A percentile compares a stretch with the other conserved stretches of the same genome.
phyloP scores from a whole-genome alignment of 2,113 vertebrate species.

The Narcine bancroftii region DNA sequence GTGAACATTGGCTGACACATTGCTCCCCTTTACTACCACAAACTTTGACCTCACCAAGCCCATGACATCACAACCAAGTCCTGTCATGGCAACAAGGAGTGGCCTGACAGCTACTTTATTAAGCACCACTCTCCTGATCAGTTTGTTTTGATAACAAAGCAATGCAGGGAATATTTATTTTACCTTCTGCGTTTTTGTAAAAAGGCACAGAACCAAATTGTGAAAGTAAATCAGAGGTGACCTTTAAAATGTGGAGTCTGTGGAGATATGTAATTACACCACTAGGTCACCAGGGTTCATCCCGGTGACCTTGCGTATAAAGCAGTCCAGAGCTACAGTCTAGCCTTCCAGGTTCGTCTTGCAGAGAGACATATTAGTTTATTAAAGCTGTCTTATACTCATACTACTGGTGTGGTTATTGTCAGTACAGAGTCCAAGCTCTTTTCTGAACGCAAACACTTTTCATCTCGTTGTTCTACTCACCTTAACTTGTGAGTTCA shows the following conservation, averaged over 20 bases:
- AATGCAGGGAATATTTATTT: background rate
- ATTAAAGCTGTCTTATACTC: too few relatives aligned
- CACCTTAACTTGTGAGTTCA: constrained; percentile 28
- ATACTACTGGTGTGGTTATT: too few relatives aligned
- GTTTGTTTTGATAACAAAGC: background rate
- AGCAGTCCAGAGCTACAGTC: too few relatives aligned
- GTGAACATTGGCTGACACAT: background rate
- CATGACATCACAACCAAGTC: background rate
- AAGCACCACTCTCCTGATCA: background rate
- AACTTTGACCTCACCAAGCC: background rate
- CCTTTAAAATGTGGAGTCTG: background rate
- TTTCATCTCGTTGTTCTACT: background rate
- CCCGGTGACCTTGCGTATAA: too few relatives aligned
- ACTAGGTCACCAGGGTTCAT: too few relatives aligned
- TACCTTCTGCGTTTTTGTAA: background rate
- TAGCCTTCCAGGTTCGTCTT: too few relatives aligned
- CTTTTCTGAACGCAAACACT: background rate
- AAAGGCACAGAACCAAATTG: background rate
- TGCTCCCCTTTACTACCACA: background rate
- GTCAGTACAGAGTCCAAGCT: too few relatives aligned
- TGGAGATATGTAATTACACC: too few relatives aligned
- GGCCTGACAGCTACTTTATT: background rate
- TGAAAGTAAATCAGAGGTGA: background rate
- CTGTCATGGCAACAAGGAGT: background rate
- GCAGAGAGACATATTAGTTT: too few relatives aligned